These are phyloP conservation scores for Corapipo altera DNA, from an alignment of 2,113 vertebrate species.

Conservation along the genomic window DNA sequence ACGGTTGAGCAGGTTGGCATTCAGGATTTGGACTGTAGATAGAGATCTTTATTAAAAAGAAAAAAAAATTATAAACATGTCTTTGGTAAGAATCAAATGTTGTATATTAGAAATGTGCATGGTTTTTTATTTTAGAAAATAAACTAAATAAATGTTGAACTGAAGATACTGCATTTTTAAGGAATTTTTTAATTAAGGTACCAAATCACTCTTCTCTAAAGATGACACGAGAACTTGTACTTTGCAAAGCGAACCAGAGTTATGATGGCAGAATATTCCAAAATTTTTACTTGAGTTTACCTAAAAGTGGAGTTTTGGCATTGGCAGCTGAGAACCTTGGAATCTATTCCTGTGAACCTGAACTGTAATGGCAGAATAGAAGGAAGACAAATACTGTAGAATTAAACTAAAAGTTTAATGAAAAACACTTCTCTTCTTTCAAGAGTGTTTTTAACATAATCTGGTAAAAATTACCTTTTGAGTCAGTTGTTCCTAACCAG, in stretches of 20 bases:
- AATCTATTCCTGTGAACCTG: background rate
- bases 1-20: background rate
- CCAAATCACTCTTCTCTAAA: background rate
- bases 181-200: background rate
- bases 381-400: background rate
- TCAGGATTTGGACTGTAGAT: background rate
- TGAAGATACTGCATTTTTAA: background rate
- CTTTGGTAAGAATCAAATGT: background rate
- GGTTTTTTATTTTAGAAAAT: conserved; percentile 42
- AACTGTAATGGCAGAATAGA: background rate
- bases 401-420: background rate
- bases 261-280: background rate
- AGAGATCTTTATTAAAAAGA: background rate
- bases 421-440: background rate
- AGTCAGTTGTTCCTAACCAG: background rate
- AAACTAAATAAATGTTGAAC: conserved; percentile 15
- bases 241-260: background rate
- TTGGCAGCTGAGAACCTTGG: background rate
- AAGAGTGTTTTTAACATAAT: background rate
- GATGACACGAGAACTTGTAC: background rate
- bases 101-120: conserved; percentile 20
- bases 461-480: background rate
- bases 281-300: background rate
- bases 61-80: background rate
- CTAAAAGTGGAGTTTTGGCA: background rate